These are phyloP conservation scores for Mixornis gularis DNA, from an alignment of 2,113 vertebrate species.

Conservation along the genomic window DNA sequence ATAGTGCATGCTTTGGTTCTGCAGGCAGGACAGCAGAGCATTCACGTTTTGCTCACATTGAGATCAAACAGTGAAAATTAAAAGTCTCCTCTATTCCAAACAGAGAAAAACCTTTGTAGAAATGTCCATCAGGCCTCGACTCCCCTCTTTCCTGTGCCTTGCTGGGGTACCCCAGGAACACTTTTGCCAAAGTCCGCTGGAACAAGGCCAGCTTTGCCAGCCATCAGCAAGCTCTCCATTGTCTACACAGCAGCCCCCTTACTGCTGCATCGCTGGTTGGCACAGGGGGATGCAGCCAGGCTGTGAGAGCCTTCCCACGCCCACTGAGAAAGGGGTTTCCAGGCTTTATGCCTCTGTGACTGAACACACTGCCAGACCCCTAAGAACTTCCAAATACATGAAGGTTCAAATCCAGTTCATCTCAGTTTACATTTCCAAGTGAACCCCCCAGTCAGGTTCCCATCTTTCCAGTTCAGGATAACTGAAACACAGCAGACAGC, in stretches of 20 bases:
- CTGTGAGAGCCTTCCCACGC: background rate
- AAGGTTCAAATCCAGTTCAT: background rate
- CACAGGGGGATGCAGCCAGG: background rate
- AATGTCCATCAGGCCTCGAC: background rate
- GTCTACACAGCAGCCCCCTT: background rate
- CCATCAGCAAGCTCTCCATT: background rate
- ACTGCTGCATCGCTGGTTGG: background rate
- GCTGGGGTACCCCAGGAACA: background rate
- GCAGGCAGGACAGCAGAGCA: conserved; percentile 48
- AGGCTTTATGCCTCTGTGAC: background rate
- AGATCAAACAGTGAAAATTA: conserved; percentile 19
- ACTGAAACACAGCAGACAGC: background rate
- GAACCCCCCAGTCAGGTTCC: background rate
- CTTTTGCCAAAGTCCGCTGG: background rate
- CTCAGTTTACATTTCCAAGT: background rate
- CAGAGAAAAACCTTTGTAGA: background rate
- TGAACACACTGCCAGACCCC: background rate
- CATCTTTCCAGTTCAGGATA: background rate
- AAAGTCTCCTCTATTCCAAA: background rate
- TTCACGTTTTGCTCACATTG: conserved; percentile 47
- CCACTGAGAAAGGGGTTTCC: background rate
- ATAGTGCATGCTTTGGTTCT: conserved; percentile 75
- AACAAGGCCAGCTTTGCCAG: background rate
- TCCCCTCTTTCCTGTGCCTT: background rate
- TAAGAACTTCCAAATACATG: background rate